Evolutionary conservation across 1,140 invertebrate genomes (phyloP), one percentile per base, ranked within the genome.

Genomic region (Maniola jurtina): DNA sequence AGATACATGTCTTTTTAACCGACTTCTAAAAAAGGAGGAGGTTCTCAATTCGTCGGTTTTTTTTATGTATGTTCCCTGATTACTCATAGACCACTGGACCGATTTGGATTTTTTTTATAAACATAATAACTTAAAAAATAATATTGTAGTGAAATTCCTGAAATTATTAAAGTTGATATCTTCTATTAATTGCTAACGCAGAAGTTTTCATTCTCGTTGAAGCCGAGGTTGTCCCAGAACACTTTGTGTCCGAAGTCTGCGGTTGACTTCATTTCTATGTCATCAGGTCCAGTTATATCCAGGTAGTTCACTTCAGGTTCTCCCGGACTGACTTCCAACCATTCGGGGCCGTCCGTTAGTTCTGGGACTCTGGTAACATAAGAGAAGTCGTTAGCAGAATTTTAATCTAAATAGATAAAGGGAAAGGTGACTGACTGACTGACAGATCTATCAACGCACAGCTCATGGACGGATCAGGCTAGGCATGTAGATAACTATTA

Each of bases 181-280:
- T 86, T 15, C n/a, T n/a, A n/a, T n/a, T n/a, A n/a, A 25, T 79
- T 45, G 59, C 77, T 68, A 4, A 60, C 6, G 10, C 71, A 64
- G 47, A 79, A 86, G 15, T 76, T 81, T 70, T 91, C 85, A 77
- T 93, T 93, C 75, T 94, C 92, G 9, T 89, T 81, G 40, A 94
- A 92, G 3, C 91, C 79, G 5, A 94, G 89, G 8, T 80, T 86
- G 64, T 90, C 87, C 93, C 93, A 94, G 76, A 94, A 93, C 9
- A 89, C 70, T 58, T 84, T 88, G 0, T 93, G 79, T 4, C 91
- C 92, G 50, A 93, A 88, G 72, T 93, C 92, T 1, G 73, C 61
- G 61, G 75, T 88, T 11, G 76, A 73, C 55, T 89, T 86, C 81
- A 93, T 91, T 33, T 72, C 56, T 48, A 89, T 77, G 7, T 91